Base-by-base conservation (phyloP, 2,888 invertebrate genomes). In the Pristionchus exspectatus region DNA sequence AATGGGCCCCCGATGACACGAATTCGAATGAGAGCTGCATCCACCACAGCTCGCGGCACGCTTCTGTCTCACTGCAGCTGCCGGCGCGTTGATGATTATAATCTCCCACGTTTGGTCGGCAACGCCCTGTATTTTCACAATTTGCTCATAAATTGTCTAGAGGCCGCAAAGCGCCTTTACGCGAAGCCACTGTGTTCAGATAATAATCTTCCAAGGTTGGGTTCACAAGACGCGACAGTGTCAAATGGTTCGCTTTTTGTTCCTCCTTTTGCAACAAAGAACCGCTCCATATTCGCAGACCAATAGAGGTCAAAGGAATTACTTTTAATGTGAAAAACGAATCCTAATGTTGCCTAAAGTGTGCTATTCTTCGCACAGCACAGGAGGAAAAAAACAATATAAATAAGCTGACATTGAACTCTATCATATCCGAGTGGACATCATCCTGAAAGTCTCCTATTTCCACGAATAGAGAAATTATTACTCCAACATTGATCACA, bases 361-460 rank as follows among this genome's bases (percentile, higher is more conserved):
- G 44, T 50, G 44, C 44, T 50, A 12, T 9, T 56, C 56, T 21
- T 21, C 21, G 56, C 16, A 16, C 16, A 9, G 56, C 27, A 9
- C 14, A 5, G 12, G 27, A 69, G 24, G 66, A 66, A 27, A 69
- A 69, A 27, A 24, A 27, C 5, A 4, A 27, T 12, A 24, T 27
- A 27, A 69, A 69, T 2, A n/a, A 69, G 50, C 81, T 44, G 18
- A 56, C 84, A 9, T 56, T 84, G 84, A 84, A 84, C 30, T 84
- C 84, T 5, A 10, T 12, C 30, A 84, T 54, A 56, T 84, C 56
- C 0, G 54, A 1, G 56, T 50, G 33, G 30, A 33, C 30, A 7
- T 84, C 84, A 7, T 12, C 2, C 30, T 84, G 84, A 27, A 84
- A 84, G 4, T 84, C 56, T n/a, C 24, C 44, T 27, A 84, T 84